Conservation (phyloP, 2,113 vertebrate species). For the human region DNA sequence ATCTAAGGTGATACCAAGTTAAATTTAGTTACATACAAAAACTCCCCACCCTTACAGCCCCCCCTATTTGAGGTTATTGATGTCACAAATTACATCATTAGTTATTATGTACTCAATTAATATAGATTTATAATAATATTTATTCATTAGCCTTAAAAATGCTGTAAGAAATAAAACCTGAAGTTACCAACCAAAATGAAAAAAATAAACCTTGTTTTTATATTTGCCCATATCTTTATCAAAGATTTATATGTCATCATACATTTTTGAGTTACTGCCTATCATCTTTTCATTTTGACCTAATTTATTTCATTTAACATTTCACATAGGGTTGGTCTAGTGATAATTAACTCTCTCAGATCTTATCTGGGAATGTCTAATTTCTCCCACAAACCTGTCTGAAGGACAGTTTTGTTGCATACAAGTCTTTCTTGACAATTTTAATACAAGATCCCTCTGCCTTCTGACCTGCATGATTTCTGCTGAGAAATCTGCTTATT, state of each 20-base stretch:
- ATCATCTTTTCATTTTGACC: neutral
- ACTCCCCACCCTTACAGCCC: neutral
- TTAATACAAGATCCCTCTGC: neutral
- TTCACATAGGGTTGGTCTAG: neutral
- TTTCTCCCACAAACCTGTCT: neutral
- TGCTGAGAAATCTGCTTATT: neutral
- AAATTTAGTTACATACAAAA: neutral
- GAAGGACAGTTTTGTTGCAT: neutral
- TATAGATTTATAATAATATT: neutral
- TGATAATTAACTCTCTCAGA: neutral
- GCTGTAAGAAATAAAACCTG: neutral
- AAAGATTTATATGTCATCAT: neutral
- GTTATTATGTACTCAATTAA: neutral
- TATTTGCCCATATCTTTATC: neutral
- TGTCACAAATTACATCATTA: neutral
- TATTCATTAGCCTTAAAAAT: neutral
- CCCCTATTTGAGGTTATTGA: neutral
- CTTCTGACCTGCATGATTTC: neutral
- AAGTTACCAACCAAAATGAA: neutral
- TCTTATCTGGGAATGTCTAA: neutral
- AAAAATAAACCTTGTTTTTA: neutral
- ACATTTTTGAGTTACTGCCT: neutral
- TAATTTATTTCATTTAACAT: neutral
- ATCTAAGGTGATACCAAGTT: neutral
- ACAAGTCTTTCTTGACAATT: neutral